These are phyloP conservation scores for Hydrotaea cyrtoneurina DNA, from an alignment of 2,888 invertebrate genomes.

Conservation along the genomic window DNA sequence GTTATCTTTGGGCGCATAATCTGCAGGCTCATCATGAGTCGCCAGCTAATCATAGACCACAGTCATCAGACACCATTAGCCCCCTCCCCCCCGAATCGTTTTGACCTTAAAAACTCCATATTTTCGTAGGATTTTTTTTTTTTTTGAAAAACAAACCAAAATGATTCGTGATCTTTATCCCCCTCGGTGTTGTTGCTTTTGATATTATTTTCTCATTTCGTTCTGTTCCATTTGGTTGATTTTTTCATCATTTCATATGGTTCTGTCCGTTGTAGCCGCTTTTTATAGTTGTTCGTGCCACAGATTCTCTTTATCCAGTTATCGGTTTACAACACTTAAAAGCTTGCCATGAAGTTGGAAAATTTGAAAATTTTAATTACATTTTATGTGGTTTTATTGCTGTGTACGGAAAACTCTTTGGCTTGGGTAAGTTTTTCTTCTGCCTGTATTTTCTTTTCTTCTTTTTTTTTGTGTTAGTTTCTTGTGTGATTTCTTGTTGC, in stretches of 20 bases:
- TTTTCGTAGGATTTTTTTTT: too few relatives aligned
- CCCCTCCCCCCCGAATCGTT: neutral
- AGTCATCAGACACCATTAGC: too few relatives aligned
- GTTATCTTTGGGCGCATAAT: neutral
- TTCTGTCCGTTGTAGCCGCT: neutral
- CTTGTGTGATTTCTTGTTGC: neutral
- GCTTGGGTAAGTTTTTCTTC: conserved; percentile 74
- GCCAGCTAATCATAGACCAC: neutral
- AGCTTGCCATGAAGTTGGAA: conserved; percentile 71
- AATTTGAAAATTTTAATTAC: conserved; percentile 62
- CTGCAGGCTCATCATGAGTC: neutral
- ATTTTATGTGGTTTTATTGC: conserved; percentile 64
- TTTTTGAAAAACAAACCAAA: too few relatives aligned
- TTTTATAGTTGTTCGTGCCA: conserved; percentile 34
- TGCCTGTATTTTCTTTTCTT: neutral
- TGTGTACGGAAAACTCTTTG: conserved; percentile 63
- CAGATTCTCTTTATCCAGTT: conserved; percentile 23
- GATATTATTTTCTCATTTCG: neutral
- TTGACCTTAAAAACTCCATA: neutral
- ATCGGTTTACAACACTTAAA: conserved; percentile 21
- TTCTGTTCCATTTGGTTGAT: conserved; percentile 1
- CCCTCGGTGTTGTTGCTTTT: neutral
- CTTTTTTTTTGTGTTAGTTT: neutral
- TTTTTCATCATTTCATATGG: conserved; percentile 8
- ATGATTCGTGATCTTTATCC: too few relatives aligned